Evolutionary conservation across 2,797 vertebrate species (phyloP).

Genomic region (Tenualosa thibaudeaui): DNA sequence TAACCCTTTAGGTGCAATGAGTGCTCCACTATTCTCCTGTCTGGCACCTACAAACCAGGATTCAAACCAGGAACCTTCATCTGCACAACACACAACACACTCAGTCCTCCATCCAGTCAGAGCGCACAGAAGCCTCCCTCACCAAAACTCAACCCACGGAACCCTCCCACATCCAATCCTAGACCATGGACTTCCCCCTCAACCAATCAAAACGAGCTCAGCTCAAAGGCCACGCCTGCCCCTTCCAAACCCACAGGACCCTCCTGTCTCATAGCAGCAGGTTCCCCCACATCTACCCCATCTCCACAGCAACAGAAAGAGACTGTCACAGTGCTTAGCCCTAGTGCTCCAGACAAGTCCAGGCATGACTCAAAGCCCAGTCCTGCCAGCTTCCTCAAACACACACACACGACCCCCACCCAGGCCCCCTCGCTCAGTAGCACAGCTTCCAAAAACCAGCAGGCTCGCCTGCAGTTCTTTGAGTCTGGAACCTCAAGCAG

Average conservation of each 20-base stretch:
- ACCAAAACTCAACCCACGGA: not conserved
- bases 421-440: not conserved
- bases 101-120: not conserved
- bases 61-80: conserved; percentile 64
- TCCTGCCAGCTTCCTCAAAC: conserved; percentile 23
- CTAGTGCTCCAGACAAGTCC: not conserved
- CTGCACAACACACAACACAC: conserved; percentile 67
- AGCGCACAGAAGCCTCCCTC: conserved; percentile 29
- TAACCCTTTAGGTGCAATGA: conserved; percentile 71
- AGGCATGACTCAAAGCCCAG: conserved; percentile 27
- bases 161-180: not conserved
- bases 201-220: not conserved
- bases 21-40: conserved; percentile 75
- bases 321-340: not conserved
- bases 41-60: conserved; percentile 74
- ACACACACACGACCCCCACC: not conserved
- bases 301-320: conserved; percentile 44
- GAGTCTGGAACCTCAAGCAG: conserved; percentile 34
- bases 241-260: conserved; percentile 7
- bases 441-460: conserved; percentile 67
- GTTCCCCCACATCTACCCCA: conserved; percentile 36
- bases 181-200: not conserved
- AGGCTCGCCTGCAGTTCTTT: conserved; percentile 81
- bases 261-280: conserved; percentile 34
- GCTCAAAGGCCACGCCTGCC: conserved; percentile 22